These are phyloP conservation scores for Linepithema humile DNA, from an alignment of 1,140 invertebrate species.

Conservation along the genomic window DNA sequence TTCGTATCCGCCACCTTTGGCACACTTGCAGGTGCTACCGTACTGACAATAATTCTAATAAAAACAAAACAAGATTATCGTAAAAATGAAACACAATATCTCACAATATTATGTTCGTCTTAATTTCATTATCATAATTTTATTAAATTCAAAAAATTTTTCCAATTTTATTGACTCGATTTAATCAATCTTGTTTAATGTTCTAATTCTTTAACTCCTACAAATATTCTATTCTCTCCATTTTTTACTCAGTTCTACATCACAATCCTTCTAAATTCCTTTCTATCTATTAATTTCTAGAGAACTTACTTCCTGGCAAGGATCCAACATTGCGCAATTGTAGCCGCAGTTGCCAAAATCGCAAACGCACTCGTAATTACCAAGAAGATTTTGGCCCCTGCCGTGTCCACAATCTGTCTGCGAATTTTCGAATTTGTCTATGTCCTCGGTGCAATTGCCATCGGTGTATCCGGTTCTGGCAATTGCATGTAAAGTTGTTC, in stretches of 20 bases:
- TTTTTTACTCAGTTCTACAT: too few species aligned
- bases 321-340: constrained; percentile 89
- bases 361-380: constrained; percentile 88
- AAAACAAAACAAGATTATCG: too few species aligned
- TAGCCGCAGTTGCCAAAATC: constrained; percentile 88
- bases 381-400: constrained; percentile 88
- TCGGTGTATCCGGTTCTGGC: constrained; percentile 88
- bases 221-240: too few species aligned
- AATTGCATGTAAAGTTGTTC: constrained; percentile 89
- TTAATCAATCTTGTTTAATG: too few species aligned
- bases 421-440: constrained; percentile 88
- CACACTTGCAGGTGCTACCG: constrained; percentile 89
- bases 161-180: too few species aligned
- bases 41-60: constrained; percentile 86
- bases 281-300: too few species aligned
- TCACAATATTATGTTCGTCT: too few species aligned
- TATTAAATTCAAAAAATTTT: too few species aligned
- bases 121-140: too few species aligned
- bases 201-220: too few species aligned
- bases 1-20: constrained; percentile 85
- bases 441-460: constrained; percentile 87
- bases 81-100: neutral
- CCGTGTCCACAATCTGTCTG: constrained; percentile 85
- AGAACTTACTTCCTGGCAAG: constrained; percentile 84
- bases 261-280: too few species aligned